These are phyloP conservation scores for Fistularia commersonii DNA, from an alignment of 2,797 vertebrate species.

Conservation along the genomic window DNA sequence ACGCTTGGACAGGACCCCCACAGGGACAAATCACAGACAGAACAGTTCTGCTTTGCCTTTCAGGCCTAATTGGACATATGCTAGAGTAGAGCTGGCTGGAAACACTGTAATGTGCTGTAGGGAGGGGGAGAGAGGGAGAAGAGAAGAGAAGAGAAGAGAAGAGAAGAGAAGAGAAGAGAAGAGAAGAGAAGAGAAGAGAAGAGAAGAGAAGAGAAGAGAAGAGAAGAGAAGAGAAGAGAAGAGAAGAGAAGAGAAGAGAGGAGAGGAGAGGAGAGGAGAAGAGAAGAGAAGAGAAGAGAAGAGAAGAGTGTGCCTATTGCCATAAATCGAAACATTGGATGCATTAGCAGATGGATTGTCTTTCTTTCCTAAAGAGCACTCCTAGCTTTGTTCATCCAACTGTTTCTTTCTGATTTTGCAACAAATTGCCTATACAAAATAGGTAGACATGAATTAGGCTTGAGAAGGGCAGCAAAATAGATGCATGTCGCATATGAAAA, in stretches of 20 bases:
- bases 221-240: too few species aligned
- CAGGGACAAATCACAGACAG: conserved; percentile 77
- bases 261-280: not conserved
- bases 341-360: too few species aligned
- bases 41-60: conserved; percentile 74
- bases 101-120: conserved; percentile 59
- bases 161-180: conserved; percentile 1
- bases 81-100: conserved; percentile 71
- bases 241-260: not conserved
- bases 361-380: conserved; percentile 4
- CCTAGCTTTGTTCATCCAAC: conserved; percentile 12
- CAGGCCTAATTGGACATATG: conserved; percentile 84
- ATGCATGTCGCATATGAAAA: conserved; percentile 27
- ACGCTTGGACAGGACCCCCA: conserved; percentile 78
- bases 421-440: conserved; percentile 45
- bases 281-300: not conserved
- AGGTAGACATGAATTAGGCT: conserved; percentile 43
- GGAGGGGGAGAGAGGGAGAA: conserved; percentile 20
- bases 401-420: conserved; percentile 17
- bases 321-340: too few species aligned
- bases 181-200: too few species aligned
- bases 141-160: not conserved
- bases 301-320: too few species aligned
- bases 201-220: too few species aligned
- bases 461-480: conserved; percentile 30